Base-by-base conservation (phyloP, 2,797 vertebrate species). In the Cetoscarus ocellatus region DNA sequence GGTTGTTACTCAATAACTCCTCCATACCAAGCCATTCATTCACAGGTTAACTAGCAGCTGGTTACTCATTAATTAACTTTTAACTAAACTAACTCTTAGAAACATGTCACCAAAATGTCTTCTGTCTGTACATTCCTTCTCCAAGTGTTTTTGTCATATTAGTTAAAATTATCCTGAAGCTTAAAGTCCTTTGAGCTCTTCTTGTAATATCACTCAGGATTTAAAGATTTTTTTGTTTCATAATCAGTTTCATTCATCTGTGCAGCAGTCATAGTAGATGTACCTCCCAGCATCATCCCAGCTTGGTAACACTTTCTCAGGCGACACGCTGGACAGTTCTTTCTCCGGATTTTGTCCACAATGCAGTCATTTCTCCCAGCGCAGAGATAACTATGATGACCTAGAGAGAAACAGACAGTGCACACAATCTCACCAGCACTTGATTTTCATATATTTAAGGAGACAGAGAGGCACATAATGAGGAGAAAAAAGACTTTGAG, bases 231-330 rank as follows among this genome's bases (percentile, higher is more conserved):
- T 73, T 49, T 3, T 59, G 44, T 19, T 39, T 39, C 43, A 27
- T 36, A 48, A 55, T 40, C 11, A 11, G 15, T 61, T 61, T 67
- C 1, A 44, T 19, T 35, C 49, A 39, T 43, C 27, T 27, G 27
- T 27, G 5, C 15, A 17, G 27, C 8, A 12, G n/a, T 63, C 5
- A 27, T 54, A 65, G 7, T 36, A 36, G 72, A 73, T 3, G 47
- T 96, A 99, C 98, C 98, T 98, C 98, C 98, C 8, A 99, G 96
- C 82, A 98, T 96, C 98, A 99, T 99, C 64, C 98, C 98, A 0
- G 98, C 97, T 84, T 99, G 97, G 80, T 96, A 98, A 89, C 98
- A 99, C 87, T 99, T 99, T 85, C 97, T 90, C 60, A 99, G 96
- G 62, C 98, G 97, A 87, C 98, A 99, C 0, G 98, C 97, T 1